phyloP scores from a whole-genome alignment of 2,797 vertebrate species.

The Chaunax sp. region DNA sequence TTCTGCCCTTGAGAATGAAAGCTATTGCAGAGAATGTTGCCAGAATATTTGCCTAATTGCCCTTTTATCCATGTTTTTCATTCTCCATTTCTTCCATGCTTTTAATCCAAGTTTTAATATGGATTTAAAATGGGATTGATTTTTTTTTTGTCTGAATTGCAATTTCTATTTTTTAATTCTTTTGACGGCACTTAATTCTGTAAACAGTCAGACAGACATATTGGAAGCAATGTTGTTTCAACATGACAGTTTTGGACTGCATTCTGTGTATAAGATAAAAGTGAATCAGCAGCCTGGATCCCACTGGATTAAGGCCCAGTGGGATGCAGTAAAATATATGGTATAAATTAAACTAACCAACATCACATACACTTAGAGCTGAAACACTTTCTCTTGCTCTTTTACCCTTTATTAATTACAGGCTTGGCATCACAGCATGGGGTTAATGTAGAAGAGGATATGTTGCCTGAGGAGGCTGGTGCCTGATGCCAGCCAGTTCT shows the following conservation, averaged over 20 bases:
- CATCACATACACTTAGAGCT: not conserved
- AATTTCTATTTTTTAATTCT: slow-evolving; percentile 4
- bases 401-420: slow-evolving; percentile 64
- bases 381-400: not conserved
- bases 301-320: not conserved
- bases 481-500: slow-evolving; percentile 51
- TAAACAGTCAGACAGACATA: not conserved
- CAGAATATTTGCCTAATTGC: slow-evolving; percentile 41
- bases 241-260: not conserved
- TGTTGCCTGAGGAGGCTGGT: slow-evolving; percentile 54
- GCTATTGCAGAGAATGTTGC: slow-evolving; percentile 33
- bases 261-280: not conserved
- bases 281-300: not conserved
- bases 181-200: not conserved
- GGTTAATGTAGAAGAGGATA: slow-evolving; percentile 71
- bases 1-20: slow-evolving; percentile 49
- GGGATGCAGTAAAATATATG: too few relatives aligned
- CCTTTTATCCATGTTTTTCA: slow-evolving; percentile 31
- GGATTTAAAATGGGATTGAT: not conserved
- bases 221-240: not conserved
- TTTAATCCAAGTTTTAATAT: not conserved
- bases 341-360: too few relatives aligned
- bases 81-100: not conserved
- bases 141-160: slow-evolving; percentile 4
- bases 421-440: slow-evolving; percentile 66